A percentile compares a stretch with the other conserved stretches of the same genome.
These are phyloP conservation scores for Momotus momota DNA, from an alignment of 2,797 vertebrate genomes.

Conservation along the genomic window DNA sequence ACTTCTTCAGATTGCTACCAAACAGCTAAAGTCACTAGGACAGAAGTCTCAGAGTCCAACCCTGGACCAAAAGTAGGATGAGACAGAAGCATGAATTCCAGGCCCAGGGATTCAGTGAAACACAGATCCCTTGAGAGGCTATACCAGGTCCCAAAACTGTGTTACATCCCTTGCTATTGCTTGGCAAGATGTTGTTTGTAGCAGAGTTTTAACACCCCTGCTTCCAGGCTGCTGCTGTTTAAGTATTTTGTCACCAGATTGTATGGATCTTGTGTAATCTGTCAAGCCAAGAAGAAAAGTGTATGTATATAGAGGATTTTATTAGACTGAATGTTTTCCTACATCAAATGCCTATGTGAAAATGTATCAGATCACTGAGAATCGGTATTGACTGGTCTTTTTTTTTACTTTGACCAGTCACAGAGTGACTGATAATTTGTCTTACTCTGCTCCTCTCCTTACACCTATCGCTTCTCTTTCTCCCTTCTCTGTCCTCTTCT, in stretches of 20 bases:
- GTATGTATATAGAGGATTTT: neutral
- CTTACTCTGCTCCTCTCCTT: neutral
- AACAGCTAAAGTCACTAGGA: neutral
- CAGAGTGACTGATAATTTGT: neutral
- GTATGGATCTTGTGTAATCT: neutral
- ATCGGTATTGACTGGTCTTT: neutral
- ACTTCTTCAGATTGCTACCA: neutral
- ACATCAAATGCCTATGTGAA: neutral
- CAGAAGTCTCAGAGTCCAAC: neutral
- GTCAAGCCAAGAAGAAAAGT: neutral
- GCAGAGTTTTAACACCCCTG: neutral
- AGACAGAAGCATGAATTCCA: neutral
- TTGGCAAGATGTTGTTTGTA: neutral
- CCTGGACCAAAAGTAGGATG: neutral
- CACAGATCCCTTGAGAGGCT: neutral
- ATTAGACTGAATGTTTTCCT: neutral
- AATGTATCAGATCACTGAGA: neutral
- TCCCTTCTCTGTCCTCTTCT: neutral
- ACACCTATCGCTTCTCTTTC: neutral
- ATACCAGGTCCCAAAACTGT: neutral
- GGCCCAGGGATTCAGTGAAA: neutral
- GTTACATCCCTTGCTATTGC: neutral
- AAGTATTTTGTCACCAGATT: neutral
- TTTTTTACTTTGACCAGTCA: neutral
- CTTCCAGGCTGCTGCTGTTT: neutral